Base-by-base conservation (phyloP, 2,888 invertebrate genomes). In the Drosophila histrio region DNA sequence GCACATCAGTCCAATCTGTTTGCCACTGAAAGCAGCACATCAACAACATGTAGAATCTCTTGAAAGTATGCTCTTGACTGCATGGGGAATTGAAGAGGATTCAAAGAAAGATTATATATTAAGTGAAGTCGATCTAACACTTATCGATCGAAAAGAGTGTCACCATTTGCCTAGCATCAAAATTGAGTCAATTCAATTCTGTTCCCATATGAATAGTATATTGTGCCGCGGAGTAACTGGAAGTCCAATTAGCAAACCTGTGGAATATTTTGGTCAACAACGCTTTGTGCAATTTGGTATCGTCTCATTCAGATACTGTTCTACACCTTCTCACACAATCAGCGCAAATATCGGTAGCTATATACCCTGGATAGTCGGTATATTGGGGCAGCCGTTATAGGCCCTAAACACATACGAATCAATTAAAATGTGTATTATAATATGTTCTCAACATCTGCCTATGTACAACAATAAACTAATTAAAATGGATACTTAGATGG, bases 201-300 rank as follows among this genome's bases (percentile, higher is more conserved):
- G 58, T 41, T 1, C 32, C 4, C 5, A n/a, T 15, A 15, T 28
- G 19, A 28, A 32, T 21, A 17, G 13, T 2, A 11, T 22, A 11
- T n/a, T 38, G n/a, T 54, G 54, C 22, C 0, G 0, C 0, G 50
- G 65, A 1, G 13, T 26, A 41, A 60, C 60, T 17, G 68, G 68
- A 2, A 17, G 26, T 19, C 44, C 68, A 7, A 2, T 65, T 2
- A 54, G 38, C n/a, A 38, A 24, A n/a, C 22, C n/a, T 2, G 17
- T 54, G 22, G 47, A 65, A 2, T 50, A 50, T 15, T 15, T 17
- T 2, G 54, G 47, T 6, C 32, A 28, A 5, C 11, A 54, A 9
- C 68, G 60, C 1, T 34, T 68, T 5, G 49, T 66, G 2, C 60
- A 68, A 22, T 50, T 65, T 32, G 68, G 44, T 4, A 50, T 65